These are phyloP conservation scores for Brachyistius frenatus DNA, from an alignment of 2,113 vertebrate genomes.

Conservation along the genomic window DNA sequence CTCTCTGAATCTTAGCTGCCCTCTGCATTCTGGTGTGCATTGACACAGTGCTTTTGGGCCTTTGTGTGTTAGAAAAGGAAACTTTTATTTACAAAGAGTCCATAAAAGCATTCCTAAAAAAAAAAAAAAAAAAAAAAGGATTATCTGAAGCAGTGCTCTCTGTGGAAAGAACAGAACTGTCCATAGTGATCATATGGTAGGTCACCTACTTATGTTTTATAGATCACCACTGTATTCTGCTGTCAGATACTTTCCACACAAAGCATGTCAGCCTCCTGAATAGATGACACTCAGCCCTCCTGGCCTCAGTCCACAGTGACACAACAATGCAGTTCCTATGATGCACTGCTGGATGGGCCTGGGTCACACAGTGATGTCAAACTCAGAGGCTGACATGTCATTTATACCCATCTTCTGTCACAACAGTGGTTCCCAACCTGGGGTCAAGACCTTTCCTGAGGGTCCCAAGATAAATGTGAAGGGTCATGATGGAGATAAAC, in stretches of 20 bases:
- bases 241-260: constrained; percentile 52
- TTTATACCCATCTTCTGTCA: constrained; percentile 37
- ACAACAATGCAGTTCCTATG: constrained; percentile 33
- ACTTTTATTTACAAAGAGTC: constrained; percentile 84
- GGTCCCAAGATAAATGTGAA: background rate
- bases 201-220: constrained; percentile 26
- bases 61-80: constrained; percentile 78
- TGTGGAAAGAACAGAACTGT: constrained; percentile 65
- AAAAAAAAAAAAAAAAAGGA: constrained; percentile 64
- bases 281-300: constrained; percentile 44
- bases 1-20: constrained; percentile 85
- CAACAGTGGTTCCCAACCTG: constrained; percentile 69
- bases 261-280: constrained; percentile 60
- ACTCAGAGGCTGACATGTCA: constrained; percentile 59
- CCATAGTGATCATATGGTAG: constrained; percentile 41
- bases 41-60: constrained; percentile 83
- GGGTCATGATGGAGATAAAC: background rate
- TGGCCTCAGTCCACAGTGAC: constrained; percentile 55
- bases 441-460: background rate
- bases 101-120: constrained; percentile 77
- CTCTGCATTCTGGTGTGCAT: constrained; percentile 88
- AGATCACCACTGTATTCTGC: constrained; percentile 33
- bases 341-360: constrained; percentile 58
- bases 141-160: constrained; percentile 88
- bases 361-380: constrained; percentile 49